Evolutionary conservation across 2,797 vertebrate genomes (phyloP), one percentile per base, ranked within the genome.

Genomic region (Lutjanus argentimaculatus): DNA sequence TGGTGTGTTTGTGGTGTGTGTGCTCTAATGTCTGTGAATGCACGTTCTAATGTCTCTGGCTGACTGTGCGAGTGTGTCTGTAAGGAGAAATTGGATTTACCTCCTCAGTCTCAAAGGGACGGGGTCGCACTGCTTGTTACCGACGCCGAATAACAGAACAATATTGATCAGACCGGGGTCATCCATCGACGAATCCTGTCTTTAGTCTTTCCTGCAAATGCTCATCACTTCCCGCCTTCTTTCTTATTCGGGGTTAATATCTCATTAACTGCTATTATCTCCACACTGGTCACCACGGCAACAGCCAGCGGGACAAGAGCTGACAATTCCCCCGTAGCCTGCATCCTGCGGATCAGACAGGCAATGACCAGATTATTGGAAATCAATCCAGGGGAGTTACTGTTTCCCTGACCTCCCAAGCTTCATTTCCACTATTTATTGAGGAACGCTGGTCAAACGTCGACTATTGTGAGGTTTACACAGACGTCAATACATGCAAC

Each of bases 371-470:
- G 89, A 91, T 92, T 92, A 94, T 91, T 87, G 93, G 90, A 92
- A 93, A 94, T 94, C 93, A 89, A 93, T 92, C 55, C 12, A 13
- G 74, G 69, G 85, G 90, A 89, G 93, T 93, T 86, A 88, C 89
- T 90, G 80, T 91, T 87, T 90, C 83, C 67, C 80, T 85, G 89
- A 92, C 90, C 88, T 86, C 84, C 82, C 68, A 67, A 79, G 90
- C 90, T 88, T 82, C 84, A 84, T 86, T 87, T 91, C 86, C 90
- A 86, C 83, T 91, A 86, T 90, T 95, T 92, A 92, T 90, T 67
- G 88, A 92, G 78, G 84, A 87, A 52, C 67, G 55, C 62, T 74
- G 84, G 75, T 89, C 82, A 91, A 78, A 91, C 68, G 87, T 73
- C 67, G 78, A 85, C 85, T 19, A 79, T 62, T 19, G 76, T 59